Evolutionary conservation across 2,797 vertebrate species (phyloP).

Genomic region (Anisognathus igniventris): DNA sequence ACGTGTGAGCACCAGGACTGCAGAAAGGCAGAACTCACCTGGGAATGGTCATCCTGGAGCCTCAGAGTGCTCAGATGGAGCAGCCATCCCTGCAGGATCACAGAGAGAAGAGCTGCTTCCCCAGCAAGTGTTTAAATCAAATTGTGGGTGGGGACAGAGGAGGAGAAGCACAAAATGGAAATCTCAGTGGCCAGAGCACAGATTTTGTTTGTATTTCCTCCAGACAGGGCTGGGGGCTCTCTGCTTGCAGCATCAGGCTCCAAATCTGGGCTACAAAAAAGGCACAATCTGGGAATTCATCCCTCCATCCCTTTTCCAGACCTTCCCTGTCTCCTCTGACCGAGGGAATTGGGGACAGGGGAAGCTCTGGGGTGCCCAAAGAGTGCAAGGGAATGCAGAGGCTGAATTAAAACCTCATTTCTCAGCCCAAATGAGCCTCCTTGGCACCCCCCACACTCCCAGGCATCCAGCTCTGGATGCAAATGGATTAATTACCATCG

Average conservation of each 20-base stretch:
- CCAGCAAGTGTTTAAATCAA: background rate
- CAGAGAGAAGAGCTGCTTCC: background rate
- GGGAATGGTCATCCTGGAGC: background rate
- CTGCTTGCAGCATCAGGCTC: background rate
- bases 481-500: background rate
- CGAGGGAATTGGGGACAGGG: rapidly evolving
- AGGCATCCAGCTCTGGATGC: background rate
- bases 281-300: background rate
- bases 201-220: background rate
- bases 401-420: background rate
- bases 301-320: background rate
- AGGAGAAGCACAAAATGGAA: background rate
- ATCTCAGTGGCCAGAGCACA: background rate
- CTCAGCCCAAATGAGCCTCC: background rate
- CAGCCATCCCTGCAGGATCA: background rate
- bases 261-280: background rate
- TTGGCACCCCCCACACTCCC: background rate
- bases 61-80: background rate
- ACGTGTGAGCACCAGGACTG: background rate
- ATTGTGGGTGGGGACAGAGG: background rate
- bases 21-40: background rate
- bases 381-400: background rate
- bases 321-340: background rate
- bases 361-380: background rate
- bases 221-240: background rate